A percentile compares a stretch with the other conserved stretches of the same genome.
Evolutionary conservation across 2,797 vertebrate genomes (phyloP).

Genomic region (Enteromius treurensis): DNA sequence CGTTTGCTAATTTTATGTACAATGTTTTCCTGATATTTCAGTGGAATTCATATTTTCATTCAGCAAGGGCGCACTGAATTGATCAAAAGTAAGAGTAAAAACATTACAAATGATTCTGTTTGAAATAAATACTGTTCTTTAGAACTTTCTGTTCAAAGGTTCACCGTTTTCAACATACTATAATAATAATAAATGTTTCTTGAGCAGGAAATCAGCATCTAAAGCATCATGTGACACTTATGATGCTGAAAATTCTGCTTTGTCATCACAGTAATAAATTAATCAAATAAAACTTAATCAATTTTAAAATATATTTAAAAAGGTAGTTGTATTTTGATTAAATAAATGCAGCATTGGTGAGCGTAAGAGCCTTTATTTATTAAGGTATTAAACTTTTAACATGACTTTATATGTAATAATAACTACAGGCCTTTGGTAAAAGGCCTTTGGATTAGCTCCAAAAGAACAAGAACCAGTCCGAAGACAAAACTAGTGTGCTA

Average conservation of each 20-base stretch:
- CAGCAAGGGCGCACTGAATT: background rate
- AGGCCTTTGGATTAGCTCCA: background rate
- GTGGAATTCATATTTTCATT: background rate
- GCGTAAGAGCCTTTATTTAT: background rate
- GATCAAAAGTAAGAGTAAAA: background rate
- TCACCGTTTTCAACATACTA: background rate
- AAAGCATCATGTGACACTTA: background rate
- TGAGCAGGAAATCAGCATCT: background rate
- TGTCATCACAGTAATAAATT: background rate
- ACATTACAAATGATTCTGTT: background rate
- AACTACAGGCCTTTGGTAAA: background rate
- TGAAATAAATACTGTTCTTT: background rate
- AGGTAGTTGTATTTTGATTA: background rate
- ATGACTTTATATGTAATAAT: background rate
- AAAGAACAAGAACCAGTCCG: background rate
- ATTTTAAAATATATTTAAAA: background rate
- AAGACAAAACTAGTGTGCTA: background rate
- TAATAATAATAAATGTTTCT: background rate
- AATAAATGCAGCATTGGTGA: background rate
- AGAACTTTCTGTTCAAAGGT: background rate
- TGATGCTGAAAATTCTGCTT: background rate
- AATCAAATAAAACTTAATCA: too few relatives aligned
- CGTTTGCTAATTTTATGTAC: background rate
- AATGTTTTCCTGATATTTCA: background rate
- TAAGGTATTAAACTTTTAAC: background rate